Evolutionary conservation across 2,888 invertebrate genomes (phyloP).

Genomic region (Pristionchus arcanus): DNA sequence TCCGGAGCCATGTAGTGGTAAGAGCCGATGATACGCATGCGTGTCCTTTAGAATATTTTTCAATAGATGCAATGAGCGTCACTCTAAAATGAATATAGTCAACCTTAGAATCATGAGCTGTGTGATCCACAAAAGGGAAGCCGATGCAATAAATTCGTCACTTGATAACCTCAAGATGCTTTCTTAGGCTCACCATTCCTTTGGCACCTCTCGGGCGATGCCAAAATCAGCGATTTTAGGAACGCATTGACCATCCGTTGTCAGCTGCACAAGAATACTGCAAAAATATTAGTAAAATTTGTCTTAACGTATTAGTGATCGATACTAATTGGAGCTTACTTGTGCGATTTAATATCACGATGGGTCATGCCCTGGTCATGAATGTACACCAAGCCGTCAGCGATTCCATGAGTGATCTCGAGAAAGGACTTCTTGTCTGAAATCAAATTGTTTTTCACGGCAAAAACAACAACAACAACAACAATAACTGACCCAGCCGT

Average conservation of each 20-base stretch:
- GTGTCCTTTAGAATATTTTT: background rate
- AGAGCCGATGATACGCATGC: background rate
- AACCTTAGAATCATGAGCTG: no score
- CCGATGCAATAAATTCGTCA: background rate
- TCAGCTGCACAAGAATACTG: background rate
- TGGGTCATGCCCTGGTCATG: background rate
- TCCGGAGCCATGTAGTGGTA: conserved; percentile 33
- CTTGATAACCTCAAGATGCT: background rate
- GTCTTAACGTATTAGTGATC: background rate
- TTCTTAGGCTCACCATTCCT: background rate
- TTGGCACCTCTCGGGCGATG: background rate
- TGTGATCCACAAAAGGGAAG: background rate
- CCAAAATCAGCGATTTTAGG: conserved; percentile 5
- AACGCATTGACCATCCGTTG: background rate
- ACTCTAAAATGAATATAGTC: no score
- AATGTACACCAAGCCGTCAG: background rate
- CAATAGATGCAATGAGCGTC: background rate
- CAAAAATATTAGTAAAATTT: background rate
- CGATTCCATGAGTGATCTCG: background rate
- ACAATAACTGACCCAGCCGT: background rate
- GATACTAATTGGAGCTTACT: background rate
- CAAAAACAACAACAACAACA: background rate
- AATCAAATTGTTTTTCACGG: background rate
- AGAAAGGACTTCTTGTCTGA: background rate
- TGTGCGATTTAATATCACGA: background rate